phyloP scores from a whole-genome alignment of 2,797 vertebrate species.

The Phrynocephalus forsythii region DNA sequence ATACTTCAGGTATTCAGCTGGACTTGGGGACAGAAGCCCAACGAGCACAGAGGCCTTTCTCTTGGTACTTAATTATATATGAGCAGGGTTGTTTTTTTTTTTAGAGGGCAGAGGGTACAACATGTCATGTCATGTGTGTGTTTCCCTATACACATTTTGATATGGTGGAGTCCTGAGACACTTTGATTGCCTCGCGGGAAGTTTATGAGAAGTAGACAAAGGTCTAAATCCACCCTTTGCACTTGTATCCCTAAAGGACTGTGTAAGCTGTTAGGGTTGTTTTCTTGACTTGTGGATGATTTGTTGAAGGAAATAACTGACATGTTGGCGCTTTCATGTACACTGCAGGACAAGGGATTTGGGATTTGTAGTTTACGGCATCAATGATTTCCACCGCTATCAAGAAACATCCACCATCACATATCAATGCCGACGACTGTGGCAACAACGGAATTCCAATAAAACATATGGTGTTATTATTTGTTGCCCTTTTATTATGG shows the following conservation, averaged over 20 bases:
- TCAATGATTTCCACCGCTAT: conserved; percentile 31
- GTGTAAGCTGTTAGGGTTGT: neutral
- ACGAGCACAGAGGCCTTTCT: neutral
- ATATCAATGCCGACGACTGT: conserved; percentile 45
- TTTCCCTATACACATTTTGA: neutral
- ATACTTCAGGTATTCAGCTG: neutral
- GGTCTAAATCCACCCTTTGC: neutral
- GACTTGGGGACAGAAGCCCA: neutral
- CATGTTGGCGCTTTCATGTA: neutral
- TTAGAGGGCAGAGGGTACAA: neutral
- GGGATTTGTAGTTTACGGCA: conserved; percentile 47
- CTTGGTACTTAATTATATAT: neutral
- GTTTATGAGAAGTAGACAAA: neutral
- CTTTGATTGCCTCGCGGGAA: neutral
- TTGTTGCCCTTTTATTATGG: conserved; percentile 63
- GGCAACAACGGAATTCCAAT: conserved; percentile 59
- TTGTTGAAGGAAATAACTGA: conserved; percentile 10
- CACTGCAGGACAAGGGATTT: conserved; percentile 37
- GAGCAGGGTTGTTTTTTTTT: neutral
- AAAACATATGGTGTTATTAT: conserved; percentile 69
- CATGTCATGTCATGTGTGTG: neutral
- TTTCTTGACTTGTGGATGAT: neutral
- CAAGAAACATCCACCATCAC: conserved; percentile 36
- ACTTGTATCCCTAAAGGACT: conserved; percentile 8
- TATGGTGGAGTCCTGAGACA: neutral